Evolutionary conservation across 2,888 invertebrate genomes (phyloP).

Genomic region (Xylota segnis): DNA sequence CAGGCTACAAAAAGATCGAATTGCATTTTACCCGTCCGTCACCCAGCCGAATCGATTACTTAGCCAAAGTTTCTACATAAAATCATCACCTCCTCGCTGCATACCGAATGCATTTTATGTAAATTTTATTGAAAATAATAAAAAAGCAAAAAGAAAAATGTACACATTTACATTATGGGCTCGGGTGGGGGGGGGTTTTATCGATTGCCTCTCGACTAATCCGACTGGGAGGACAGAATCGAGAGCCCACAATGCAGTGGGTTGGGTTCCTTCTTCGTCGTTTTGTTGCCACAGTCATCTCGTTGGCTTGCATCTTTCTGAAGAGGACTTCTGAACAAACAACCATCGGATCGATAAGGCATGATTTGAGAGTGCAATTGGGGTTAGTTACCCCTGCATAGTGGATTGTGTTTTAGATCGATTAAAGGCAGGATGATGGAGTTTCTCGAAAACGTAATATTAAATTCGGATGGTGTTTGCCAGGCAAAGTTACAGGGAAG

Average conservation of each 20-base stretch:
- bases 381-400: constrained; percentile 49
- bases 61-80: constrained; percentile 52
- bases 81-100: constrained; percentile 40
- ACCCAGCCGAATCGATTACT: constrained; percentile 39
- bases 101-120: constrained; percentile 53
- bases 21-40: constrained; percentile 7
- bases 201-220: constrained; percentile 56
- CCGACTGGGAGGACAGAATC: constrained; percentile 24
- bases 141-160: constrained; percentile 6
- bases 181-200: constrained; percentile 10
- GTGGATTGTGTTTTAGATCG: background rate
- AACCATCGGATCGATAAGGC: constrained; percentile 57
- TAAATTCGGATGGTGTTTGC: background rate
- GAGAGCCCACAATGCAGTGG: constrained; percentile 27
- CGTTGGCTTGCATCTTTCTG: constrained; percentile 50
- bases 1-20: constrained; percentile 30
- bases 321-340: constrained; percentile 40
- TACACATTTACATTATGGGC: constrained; percentile 16
- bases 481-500: too few species aligned
- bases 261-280: background rate
- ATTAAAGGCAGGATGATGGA: background rate
- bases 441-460: background rate
- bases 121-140: constrained; percentile 36
- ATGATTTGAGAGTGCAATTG: constrained; percentile 49
- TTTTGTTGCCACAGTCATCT: constrained; percentile 18